phyloP scores from a whole-genome alignment of 2,113 vertebrate species.

The Phyllostomus hastatus region DNA sequence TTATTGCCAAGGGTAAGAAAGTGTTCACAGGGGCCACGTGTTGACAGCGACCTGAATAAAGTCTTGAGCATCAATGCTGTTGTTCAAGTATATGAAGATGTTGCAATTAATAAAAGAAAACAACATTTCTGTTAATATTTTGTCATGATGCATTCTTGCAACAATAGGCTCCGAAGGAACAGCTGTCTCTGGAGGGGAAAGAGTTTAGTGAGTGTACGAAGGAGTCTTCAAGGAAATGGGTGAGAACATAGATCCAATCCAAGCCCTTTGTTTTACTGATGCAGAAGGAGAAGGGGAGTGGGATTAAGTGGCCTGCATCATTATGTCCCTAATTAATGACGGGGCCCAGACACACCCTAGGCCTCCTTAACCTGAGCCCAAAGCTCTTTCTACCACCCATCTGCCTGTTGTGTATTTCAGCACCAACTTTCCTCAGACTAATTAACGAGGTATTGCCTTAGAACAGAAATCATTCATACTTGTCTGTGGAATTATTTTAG shows the following conservation, averaged over 20 bases:
- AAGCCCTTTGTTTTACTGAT: background rate
- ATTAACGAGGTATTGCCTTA: background rate
- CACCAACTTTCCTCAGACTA: background rate
- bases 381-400: background rate
- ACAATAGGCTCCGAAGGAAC: background rate
- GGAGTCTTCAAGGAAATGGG: background rate
- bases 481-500: background rate
- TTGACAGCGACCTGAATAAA: background rate
- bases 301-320: background rate
- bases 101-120: background rate
- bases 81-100: background rate
- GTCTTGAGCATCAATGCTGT: background rate
- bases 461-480: background rate
- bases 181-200: background rate
- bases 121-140: background rate
- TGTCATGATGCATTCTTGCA: background rate
- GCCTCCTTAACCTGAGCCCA: background rate
- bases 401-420: background rate
- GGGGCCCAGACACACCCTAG: background rate
- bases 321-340: background rate
- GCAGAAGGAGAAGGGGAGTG: background rate
- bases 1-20: background rate
- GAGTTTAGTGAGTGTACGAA: background rate
- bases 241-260: background rate
- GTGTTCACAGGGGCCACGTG: background rate